A percentile compares a stretch with the other conserved stretches of the same genome.
phyloP scores from a whole-genome alignment of 2,113 vertebrate genomes.

The Spilogale gracilis region DNA sequence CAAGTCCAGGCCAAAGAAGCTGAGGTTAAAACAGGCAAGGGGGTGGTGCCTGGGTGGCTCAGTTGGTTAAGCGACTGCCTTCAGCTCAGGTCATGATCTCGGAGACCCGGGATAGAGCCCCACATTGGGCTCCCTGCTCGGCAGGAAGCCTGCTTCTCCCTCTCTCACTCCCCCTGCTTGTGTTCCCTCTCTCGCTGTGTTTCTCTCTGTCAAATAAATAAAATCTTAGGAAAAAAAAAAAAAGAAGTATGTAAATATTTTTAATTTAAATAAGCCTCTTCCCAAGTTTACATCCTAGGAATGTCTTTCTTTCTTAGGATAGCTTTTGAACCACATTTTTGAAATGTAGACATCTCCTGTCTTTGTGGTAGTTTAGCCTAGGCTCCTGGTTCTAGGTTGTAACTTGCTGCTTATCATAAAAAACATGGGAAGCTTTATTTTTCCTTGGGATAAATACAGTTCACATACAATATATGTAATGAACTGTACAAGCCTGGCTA shows the following conservation, averaged over 20 bases:
- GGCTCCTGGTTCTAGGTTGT: neutral
- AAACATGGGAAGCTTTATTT: neutral
- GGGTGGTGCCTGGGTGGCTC: too few relatives aligned
- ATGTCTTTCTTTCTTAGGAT: neutral
- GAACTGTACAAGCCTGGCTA: neutral
- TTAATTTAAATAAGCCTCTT: neutral
- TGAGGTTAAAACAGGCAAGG: neutral
- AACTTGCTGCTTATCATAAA: neutral
- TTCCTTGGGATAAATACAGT: neutral
- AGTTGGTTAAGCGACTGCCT: too few relatives aligned
- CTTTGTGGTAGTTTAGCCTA: neutral
- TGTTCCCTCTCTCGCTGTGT: too few relatives aligned
- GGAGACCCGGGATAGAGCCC: too few relatives aligned
- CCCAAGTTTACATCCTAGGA: neutral
- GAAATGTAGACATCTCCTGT: neutral
- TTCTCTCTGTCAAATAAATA: too few relatives aligned
- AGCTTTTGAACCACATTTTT: neutral
- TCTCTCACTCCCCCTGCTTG: too few relatives aligned
- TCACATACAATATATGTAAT: neutral
- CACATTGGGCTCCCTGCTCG: too few relatives aligned
- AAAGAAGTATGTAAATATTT: neutral
- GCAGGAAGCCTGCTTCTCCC: too few relatives aligned
- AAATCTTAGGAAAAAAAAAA: too few relatives aligned
- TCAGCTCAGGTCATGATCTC: too few relatives aligned
- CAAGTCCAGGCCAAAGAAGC: neutral